A percentile compares a stretch with the other conserved stretches of the same genome.
Evolutionary conservation across 2,888 invertebrate genomes (phyloP).

Genomic region (Cephus nigrinus): DNA sequence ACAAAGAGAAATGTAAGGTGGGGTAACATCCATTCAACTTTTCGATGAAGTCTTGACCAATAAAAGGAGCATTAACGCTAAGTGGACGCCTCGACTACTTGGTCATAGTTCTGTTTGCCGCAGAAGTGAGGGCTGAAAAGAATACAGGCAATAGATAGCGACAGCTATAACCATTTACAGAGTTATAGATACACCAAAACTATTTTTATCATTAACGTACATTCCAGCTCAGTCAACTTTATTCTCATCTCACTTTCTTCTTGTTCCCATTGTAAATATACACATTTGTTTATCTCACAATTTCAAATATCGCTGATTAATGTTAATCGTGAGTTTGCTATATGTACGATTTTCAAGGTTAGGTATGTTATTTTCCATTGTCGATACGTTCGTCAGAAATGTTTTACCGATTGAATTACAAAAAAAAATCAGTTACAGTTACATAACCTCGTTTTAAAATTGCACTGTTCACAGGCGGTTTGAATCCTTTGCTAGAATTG

Average conservation of each 20-base stretch:
- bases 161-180: slow-evolving; percentile 29
- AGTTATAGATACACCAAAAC: slow-evolving; percentile 1
- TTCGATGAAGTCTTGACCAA: slow-evolving; percentile 57
- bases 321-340: neutral
- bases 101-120: slow-evolving; percentile 53
- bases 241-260: neutral
- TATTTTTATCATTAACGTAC: neutral
- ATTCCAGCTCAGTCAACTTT: neutral
- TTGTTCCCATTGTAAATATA: neutral
- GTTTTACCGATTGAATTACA: neutral
- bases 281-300: too few relatives aligned
- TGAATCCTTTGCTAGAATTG: neutral
- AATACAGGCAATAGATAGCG: slow-evolving; percentile 35
- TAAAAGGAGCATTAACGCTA: slow-evolving; percentile 61
- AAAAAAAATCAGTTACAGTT: neutral
- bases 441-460: neutral
- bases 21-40: slow-evolving; percentile 37
- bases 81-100: slow-evolving; percentile 57
- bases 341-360: neutral
- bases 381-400: neutral
- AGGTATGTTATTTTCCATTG: neutral
- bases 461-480: neutral
- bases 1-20: slow-evolving; percentile 1
- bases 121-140: slow-evolving; percentile 43
- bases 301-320: neutral